phyloP scores from a whole-genome alignment of 2,113 vertebrate species.

The Promerops cafer region DNA sequence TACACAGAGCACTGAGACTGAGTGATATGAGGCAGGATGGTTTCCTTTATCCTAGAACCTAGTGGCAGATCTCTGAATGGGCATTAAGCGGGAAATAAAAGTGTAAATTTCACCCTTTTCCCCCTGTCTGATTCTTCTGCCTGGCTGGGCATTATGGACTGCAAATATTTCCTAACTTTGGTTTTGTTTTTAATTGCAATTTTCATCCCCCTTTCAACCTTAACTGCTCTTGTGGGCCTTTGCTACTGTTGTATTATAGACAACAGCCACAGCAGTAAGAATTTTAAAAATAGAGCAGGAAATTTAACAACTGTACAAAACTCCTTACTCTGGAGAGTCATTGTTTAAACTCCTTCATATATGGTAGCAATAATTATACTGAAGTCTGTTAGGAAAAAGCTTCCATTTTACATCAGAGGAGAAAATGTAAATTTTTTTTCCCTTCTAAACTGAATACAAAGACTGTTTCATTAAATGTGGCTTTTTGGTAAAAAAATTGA shows the following conservation, averaged over 20 bases:
- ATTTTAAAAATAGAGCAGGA: constrained; percentile 38
- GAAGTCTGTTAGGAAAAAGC: not conserved
- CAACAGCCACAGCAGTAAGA: not conserved
- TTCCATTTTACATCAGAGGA: not conserved
- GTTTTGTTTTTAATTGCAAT: not conserved
- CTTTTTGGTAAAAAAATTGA: constrained; percentile 1
- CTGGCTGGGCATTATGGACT: not conserved
- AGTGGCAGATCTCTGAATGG: not conserved
- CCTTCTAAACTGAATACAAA: constrained; percentile 2
- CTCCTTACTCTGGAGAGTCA: not conserved
- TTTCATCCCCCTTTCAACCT: not conserved
- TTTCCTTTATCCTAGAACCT: not conserved
- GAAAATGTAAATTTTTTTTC: not conserved
- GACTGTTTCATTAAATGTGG: constrained; percentile 29
- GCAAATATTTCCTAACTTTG: not conserved
- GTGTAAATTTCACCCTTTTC: not conserved
- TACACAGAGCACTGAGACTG: not conserved
- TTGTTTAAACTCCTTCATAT: constrained; percentile 30
- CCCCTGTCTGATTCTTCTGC: not conserved
- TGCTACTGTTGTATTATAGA: constrained; percentile 1
- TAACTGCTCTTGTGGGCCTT: not conserved
- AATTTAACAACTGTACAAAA: constrained; percentile 12
- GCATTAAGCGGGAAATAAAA: not conserved
- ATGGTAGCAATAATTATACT: constrained; percentile 17
- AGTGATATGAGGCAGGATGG: not conserved